Base-by-base conservation (phyloP, 2,797 vertebrate genomes). In the Takifugu rubripes region DNA sequence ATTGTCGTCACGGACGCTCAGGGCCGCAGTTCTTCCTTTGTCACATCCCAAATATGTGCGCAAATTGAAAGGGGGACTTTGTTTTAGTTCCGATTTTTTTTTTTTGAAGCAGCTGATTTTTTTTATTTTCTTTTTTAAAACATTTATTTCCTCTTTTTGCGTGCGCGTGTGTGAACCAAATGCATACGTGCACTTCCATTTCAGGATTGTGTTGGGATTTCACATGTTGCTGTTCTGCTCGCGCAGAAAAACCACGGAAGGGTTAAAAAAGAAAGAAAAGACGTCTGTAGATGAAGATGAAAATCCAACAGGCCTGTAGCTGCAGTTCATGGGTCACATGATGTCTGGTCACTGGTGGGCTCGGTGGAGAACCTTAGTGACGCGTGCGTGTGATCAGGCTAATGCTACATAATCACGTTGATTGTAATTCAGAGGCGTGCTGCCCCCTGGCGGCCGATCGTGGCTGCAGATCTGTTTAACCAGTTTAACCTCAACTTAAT, bases 1-100 rank as follows among this genome's bases (percentile, higher is more conserved):
- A 52, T 4, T 42, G 66, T 85, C 79, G 68, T 74, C 83, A 78
- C 64, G 63, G 74, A 85, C 54, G 82, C 92, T 92, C 91, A 92
- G 91, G 90, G 87, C 84, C 81, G 88, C 78, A 65, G 66, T 78
- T 87, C 70, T 88, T 88, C 88, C 89, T 87, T 87, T 89, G 84
- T 89, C 80, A 64, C 71, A 66, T 78, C 87, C 74, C 73, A 73
- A 81, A 82, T 54, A 54, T 44, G 46, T 44, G 57, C 5, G 12
- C 59, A 9, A 66, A 68, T 59, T 48, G 64, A 45, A 74, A 70
- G 56, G 26, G 57, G 74, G 68, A 81, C 72, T 72, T 68, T 59
- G 51, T 61, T 59, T 54, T 26, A 53, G 36, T 59, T 25, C 49
- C 50, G 65, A 58, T 21, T 21, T 21, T 21, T 21, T 21, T 52